Evolutionary conservation across 1,140 invertebrate genomes (phyloP), one percentile per base, ranked within the genome.

Genomic region (Anthonomus grandis): DNA sequence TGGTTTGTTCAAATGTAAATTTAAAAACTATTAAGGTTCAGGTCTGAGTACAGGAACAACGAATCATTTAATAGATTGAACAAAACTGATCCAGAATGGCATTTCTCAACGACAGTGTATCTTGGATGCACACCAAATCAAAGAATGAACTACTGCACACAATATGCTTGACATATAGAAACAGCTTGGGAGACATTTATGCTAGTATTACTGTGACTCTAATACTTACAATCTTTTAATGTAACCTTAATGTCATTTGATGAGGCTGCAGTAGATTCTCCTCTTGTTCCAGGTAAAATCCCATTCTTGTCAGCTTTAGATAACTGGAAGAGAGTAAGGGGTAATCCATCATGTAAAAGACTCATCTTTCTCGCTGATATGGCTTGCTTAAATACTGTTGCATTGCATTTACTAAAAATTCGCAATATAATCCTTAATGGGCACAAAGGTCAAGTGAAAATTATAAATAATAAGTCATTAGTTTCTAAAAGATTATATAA

Each of bases 241-340:
- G 51, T 53, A 15, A 53, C 41, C 37, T 53, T 44, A 45, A 53
- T 53, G 12, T 53, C 51, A 10, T 8, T 19, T 2, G 25, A 10
- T n/a, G n/a, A n/a, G n/a, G n/a, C n/a, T 25, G 2, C 2, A 8
- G 37, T 53, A n/a, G 39, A 13, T 22, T 19, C 39, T 24, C 42
- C 3, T 27, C 46, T 49, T 9, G n/a, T n/a, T n/a, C 1, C 24
- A 24, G 6, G 1, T 5, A 0, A 3, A 2, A 15, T 6, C 9
- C 13, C 6, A 23, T 38, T 13, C 48, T 48, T 34, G 10, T 12
- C 15, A 42, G 13, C 17, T 46, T n/a, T 19, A 15, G 39, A 15
- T n/a, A 53, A 44, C 24, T 44, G 51, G 22, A 44, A 53, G 4
- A 39, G 39, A 22, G 23, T 31, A 36, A 53, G 51, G 6, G 51